Base-by-base conservation (phyloP, 2,113 vertebrate genomes). In the Lophura nycthemera region DNA sequence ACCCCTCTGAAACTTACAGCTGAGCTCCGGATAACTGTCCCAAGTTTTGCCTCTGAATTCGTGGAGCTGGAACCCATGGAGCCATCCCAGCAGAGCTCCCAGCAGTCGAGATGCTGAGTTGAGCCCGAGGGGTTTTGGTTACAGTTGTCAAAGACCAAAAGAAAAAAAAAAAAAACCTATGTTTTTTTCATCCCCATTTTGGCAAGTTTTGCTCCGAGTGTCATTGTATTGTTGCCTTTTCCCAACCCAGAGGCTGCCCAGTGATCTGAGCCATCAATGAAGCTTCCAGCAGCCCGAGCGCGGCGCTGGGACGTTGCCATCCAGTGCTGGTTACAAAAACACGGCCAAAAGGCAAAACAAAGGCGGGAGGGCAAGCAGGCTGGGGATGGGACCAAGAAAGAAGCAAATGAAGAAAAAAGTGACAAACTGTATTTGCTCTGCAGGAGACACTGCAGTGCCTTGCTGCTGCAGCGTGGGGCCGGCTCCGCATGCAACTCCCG, bases 401-500 rank as follows among this genome's bases (percentile, higher is more conserved):
- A 1, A 6, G 20, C 40, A 73, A 67, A 76, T 4, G 10, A 32
- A 19, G 30, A 76, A 47, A 54, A 27, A 36, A 88, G 40, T 89
- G 74, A 91, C 81, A 91, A 85, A 76, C 89, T 92, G 36, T 93
- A 92, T 96, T 94, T 96, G 84, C 66, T 92, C 86, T 79, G 90
- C 90, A 71, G 0, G 4, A 88, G 89, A 82, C 70, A 56, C 90
- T 81, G 24, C 25, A 0, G 54, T 95, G 92, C 64, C 88, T 66
- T 86, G 0, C 86, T 88, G 32, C 83, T 74, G 79, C 13, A 47
- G n/a, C 20, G 21, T 3, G 4, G 73, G 65, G 89, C 92, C 81
- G 19, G 1, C 3, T 60, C 52, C 30, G 27, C 52, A 30, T 13
- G 40, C 21, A 22, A 70, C 79, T 80, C 79, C 91, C 6, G 66